Percentiles rank a stretch among this genome's conserved stretches.
phyloP scores from a whole-genome alignment of 2,888 invertebrate species.

The Nasonovia ribisnigri region DNA sequence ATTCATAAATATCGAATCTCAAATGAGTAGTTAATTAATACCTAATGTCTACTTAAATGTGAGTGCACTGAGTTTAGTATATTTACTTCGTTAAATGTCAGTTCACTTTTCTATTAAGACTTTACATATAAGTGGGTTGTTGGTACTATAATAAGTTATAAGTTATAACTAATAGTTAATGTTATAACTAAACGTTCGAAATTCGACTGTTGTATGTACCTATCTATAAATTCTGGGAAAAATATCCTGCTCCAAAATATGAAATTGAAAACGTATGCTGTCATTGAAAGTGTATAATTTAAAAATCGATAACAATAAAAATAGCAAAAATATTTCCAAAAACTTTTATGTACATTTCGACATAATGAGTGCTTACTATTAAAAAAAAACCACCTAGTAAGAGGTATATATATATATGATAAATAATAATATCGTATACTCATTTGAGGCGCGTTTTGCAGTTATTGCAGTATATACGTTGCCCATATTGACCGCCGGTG shows the following conservation, averaged over 20 bases:
- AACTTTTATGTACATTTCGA: background rate
- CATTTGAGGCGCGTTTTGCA: background rate
- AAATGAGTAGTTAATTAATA: background rate
- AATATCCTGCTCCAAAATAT: background rate
- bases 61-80: background rate
- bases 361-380: background rate
- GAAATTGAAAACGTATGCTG: background rate
- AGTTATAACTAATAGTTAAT: background rate
- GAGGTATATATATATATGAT: background rate
- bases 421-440: background rate
- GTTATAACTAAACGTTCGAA: background rate
- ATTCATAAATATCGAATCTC: background rate
- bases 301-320: background rate
- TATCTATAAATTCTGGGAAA: background rate
- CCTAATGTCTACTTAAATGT: too few species aligned
- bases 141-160: background rate
- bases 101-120: background rate
- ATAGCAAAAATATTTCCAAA: background rate
- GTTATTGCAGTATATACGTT: background rate
- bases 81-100: background rate
- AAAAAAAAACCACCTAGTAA: background rate
- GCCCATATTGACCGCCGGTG: background rate
- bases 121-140: background rate
- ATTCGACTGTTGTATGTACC: background rate
- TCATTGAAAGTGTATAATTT: background rate